Base-by-base conservation (phyloP, 2,888 invertebrate species). In the Macrophya alboannulata region DNA sequence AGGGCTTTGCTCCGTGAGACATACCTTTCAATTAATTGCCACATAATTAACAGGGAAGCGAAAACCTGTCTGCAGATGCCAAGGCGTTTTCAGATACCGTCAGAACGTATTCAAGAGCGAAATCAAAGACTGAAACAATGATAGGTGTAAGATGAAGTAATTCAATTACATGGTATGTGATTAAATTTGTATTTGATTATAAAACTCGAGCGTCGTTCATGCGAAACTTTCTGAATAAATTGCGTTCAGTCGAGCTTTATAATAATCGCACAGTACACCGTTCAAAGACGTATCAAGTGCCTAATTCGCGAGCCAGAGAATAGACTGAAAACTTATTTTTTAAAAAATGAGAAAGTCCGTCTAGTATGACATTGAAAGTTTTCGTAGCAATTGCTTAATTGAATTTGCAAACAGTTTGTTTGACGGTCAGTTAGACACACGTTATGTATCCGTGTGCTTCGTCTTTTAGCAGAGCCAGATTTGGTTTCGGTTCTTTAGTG, bases 361-460 rank as follows among this genome's bases (percentile, higher is more conserved):
- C 55, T 8, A 12, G n/a, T 40, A 62, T 62, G 81, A 43, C 81
- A 81, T 81, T 81, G 81, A 62, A 40, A 43, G 62, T 62, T 43
- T 81, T 59, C 81, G 40, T 43, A 62, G 6, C 40, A 43, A 43
- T 12, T 21, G 62, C 21, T 43, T 62, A 81, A 81, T 81, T 81
- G 5, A 62, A 81, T 81, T 81, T 25, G 81, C 62, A 59, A 81
- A 81, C 12, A 37, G 62, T 40, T 81, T 62, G 43, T 62, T 81
- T 81, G n/a, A 31, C 81, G 62, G 21, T 25, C 31, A 55, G 55
- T 77, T 77, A 77, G 77, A 55, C 77, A 25, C 51, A 10, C 15
- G 31, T 15, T 4, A 55, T 74, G 43, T 55, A 77, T 77, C 77
- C 55, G 77, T 77, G 77, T 77, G 37, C 51, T n/a, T 55, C 31